Evolutionary conservation across 53 echinoderm and acorn worm species (phyloP).

Genomic region (Antedon mediterranea): DNA sequence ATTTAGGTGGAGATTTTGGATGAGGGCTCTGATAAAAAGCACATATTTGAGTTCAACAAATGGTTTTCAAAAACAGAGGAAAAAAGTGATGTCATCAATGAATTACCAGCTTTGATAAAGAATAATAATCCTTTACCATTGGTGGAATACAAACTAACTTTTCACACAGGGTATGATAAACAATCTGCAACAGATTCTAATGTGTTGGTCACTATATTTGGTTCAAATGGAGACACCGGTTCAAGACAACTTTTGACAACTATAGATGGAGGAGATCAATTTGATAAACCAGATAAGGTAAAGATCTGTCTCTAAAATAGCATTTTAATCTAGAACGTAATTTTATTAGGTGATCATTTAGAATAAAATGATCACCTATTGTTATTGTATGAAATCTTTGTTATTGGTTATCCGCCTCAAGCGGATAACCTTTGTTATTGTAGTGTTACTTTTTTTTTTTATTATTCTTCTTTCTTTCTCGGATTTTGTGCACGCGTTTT

Average conservation of each 20-base stretch:
- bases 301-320: not conserved
- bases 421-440: too few relatives aligned
- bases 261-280: slow-evolving; percentile 25
- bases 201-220: not conserved
- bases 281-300: slow-evolving; percentile 34
- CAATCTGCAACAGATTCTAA: slow-evolving; percentile 1
- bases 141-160: not conserved
- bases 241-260: slow-evolving; percentile 2
- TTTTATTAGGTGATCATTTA: too few relatives aligned
- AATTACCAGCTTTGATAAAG: not conserved
- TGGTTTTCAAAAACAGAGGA: not conserved
- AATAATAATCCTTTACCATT: not conserved
- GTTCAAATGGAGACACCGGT: slow-evolving; percentile 2
- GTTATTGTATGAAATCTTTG: too few relatives aligned
- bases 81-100: not conserved
- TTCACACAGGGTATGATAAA: not conserved
- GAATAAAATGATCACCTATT: too few relatives aligned
- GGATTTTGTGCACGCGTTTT: too few relatives aligned
- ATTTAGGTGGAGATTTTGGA: not conserved
- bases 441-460: too few relatives aligned
- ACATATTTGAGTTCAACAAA: not conserved
- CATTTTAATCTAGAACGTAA: too few relatives aligned
- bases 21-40: not conserved
- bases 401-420: too few relatives aligned
- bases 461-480: too few relatives aligned